Conservation (phyloP, 2,113 vertebrate species). For the Sapajus apella region DNA sequence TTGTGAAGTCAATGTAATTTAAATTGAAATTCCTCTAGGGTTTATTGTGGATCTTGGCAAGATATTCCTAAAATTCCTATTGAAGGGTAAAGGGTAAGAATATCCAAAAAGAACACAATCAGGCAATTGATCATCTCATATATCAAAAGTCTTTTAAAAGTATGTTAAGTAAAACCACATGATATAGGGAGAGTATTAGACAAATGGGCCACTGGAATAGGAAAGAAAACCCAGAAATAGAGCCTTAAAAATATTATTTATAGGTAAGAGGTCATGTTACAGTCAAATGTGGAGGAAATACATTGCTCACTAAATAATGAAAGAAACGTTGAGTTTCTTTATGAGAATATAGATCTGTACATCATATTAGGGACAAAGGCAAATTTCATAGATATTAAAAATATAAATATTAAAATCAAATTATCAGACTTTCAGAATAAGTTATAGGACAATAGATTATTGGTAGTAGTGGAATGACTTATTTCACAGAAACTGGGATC, state of each 20-base stretch:
- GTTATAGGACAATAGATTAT: neutral
- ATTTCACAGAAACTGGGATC: neutral
- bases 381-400: neutral
- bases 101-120: conserved; percentile 11
- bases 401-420: neutral
- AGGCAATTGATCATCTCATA: neutral
- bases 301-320: neutral
- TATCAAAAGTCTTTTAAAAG: conserved; percentile 19
- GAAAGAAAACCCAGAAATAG: neutral
- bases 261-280: neutral
- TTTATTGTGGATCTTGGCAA: conserved; percentile 12
- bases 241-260: neutral
- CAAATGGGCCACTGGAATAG: neutral
- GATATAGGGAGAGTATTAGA: neutral
- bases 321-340: conserved; percentile 35
- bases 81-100: neutral
- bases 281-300: neutral
- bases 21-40: neutral
- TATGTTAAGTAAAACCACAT: neutral
- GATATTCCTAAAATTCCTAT: neutral
- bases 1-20: conserved; percentile 25
- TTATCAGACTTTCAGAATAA: neutral
- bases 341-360: neutral
- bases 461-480: neutral
- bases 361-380: neutral